Percentiles rank a stretch among this genome's conserved stretches.
These are phyloP conservation scores for Pollenia amentaria DNA, from an alignment of 2,888 invertebrate genomes.

Conservation along the genomic window DNA sequence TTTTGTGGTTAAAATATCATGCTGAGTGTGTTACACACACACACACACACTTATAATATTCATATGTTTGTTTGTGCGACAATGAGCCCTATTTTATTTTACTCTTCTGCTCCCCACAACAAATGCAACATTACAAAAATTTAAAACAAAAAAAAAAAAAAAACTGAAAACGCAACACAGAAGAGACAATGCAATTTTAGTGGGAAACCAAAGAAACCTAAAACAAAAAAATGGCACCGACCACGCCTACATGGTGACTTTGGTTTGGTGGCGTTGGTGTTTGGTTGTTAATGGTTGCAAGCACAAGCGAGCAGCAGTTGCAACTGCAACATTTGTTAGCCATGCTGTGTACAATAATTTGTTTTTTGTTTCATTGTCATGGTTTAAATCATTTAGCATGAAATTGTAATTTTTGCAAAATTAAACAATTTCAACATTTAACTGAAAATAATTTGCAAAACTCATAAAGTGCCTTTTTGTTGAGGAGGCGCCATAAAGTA, in stretches of 20 bases:
- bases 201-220: conserved; percentile 68
- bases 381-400: conserved; percentile 71
- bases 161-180: conserved; percentile 35
- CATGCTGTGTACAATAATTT: neutral
- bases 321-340: conserved; percentile 62
- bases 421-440: conserved; percentile 38
- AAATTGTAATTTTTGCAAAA: conserved; percentile 67
- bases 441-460: conserved; percentile 41
- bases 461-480: conserved; percentile 4
- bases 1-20: conserved; percentile 74
- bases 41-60: conserved; percentile 34
- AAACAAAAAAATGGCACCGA: conserved; percentile 58
- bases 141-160: conserved; percentile 4
- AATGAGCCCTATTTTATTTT: conserved; percentile 51
- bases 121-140: conserved; percentile 44
- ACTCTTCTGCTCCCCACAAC: conserved; percentile 18
- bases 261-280: conserved; percentile 63
- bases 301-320: conserved; percentile 7
- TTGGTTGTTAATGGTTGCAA: conserved; percentile 63
- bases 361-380: conserved; percentile 53
- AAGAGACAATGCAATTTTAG: conserved; percentile 71
- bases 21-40: conserved; percentile 65
- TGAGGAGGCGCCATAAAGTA: neutral
- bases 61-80: conserved; percentile 31
- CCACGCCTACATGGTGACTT: conserved; percentile 72